These are phyloP conservation scores for Abramis brama DNA, from an alignment of 2,113 vertebrate species.

Conservation along the genomic window DNA sequence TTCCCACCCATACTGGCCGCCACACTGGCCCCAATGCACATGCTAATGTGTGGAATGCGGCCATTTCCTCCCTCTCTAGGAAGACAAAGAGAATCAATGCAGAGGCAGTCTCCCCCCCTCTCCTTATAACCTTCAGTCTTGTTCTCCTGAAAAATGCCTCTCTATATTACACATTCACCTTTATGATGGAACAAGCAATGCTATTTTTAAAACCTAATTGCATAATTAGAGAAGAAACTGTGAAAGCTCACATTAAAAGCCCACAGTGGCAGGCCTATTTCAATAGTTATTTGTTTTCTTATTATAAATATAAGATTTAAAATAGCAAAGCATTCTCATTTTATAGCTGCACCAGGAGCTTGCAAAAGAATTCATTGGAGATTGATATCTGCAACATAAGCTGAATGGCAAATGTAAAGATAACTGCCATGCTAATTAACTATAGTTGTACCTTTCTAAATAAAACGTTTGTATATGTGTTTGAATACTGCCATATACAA, in stretches of 20 bases:
- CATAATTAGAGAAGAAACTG: not conserved
- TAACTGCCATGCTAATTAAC: constrained; percentile 19
- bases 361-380: not conserved
- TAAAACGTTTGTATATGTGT: not conserved
- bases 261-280: too few species aligned
- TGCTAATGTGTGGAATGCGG: constrained; percentile 81
- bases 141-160: constrained; percentile 4
- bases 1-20: constrained; percentile 62
- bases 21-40: constrained; percentile 72
- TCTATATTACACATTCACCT: constrained; percentile 40
- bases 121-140: constrained; percentile 32
- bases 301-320: not conserved
- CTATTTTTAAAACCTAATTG: not conserved
- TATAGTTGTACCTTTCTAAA: not conserved
- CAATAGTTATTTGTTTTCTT: not conserved
- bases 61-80: constrained; percentile 77
- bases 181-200: not conserved
- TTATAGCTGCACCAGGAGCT: not conserved
- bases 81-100: constrained; percentile 75
- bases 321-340: not conserved
- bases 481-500: constrained; percentile 1
- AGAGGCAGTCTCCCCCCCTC: constrained; percentile 46
- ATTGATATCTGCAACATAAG: not conserved
- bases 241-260: not conserved
- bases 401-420: not conserved